Evolutionary conservation across 2,888 invertebrate genomes (phyloP).

Genomic region (Schizotus pectinicornis): DNA sequence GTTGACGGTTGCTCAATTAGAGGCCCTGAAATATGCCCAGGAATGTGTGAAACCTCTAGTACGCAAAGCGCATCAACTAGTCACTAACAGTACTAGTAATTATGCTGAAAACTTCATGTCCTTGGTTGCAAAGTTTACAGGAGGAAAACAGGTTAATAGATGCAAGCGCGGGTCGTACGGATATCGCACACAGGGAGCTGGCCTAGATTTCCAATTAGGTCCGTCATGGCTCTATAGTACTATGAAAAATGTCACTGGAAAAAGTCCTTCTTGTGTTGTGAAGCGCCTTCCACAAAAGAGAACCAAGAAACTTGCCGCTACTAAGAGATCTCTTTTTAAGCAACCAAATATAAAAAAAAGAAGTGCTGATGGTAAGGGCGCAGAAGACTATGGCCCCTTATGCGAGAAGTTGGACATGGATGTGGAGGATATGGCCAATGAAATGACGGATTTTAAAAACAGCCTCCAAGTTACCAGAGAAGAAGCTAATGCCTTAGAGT

Average conservation of each 20-base stretch:
- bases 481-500: neutral
- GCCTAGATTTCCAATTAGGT: neutral
- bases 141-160: conserved; percentile 8
- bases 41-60: conserved; percentile 4
- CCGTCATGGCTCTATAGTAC: neutral
- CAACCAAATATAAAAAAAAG: neutral
- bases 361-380: neutral
- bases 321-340: neutral
- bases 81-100: conserved; percentile 9
- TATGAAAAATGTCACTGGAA: neutral
- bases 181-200: conserved; percentile 1
- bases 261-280: neutral
- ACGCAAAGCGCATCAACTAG: conserved; percentile 1
- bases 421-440: neutral
- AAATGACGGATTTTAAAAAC: neutral
- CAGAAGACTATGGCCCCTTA: conserved; percentile 3
- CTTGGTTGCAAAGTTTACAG: conserved; percentile 10
- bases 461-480: neutral
- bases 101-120: conserved; percentile 11
- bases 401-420: conserved; percentile 1
- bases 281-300: neutral
- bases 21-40: neutral
- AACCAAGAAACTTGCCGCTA: neutral
- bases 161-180: conserved; percentile 4
- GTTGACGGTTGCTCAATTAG: neutral